Percentiles rank a stretch among this genome's conserved stretches.
Conservation (phyloP, 1,140 invertebrate genomes). For the Cotesia chilonis region DNA sequence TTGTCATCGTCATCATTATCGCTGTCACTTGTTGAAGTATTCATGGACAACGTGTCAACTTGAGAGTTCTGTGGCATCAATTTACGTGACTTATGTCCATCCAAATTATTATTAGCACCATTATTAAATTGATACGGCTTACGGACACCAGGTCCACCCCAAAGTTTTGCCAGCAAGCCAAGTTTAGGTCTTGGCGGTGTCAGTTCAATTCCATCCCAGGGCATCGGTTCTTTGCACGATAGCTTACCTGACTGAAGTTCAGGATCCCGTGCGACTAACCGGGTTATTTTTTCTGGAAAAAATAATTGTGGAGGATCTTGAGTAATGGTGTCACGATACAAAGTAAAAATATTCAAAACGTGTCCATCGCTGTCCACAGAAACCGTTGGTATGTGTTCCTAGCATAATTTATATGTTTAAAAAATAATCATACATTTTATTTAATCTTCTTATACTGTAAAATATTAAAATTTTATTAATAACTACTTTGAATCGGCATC, state of each 20-base stretch:
- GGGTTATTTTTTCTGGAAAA: constrained; percentile 74
- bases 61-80: constrained; percentile 49
- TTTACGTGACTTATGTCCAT: constrained; percentile 47
- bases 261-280: constrained; percentile 70
- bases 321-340: constrained; percentile 68
- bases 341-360: constrained; percentile 68
- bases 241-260: constrained; percentile 62
- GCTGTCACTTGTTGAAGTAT: constrained; percentile 52
- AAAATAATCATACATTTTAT: constrained; percentile 1
- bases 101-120: constrained; percentile 1
- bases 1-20: constrained; percentile 60
- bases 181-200: constrained; percentile 70
- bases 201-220: constrained; percentile 77
- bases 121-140: constrained; percentile 42
- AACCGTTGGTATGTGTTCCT: constrained; percentile 72
- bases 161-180: constrained; percentile 69
- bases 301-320: constrained; percentile 71
- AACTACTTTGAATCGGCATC: constrained; percentile 58
- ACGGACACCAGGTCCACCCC: constrained; percentile 54
- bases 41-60: constrained; percentile 47
- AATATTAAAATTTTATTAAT: background rate
- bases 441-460: background rate
- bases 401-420: constrained; percentile 33
- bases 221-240: constrained; percentile 71
- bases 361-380: constrained; percentile 67